phyloP scores from a whole-genome alignment of 1,140 invertebrate species.

The Sarcophaga peregrina region DNA sequence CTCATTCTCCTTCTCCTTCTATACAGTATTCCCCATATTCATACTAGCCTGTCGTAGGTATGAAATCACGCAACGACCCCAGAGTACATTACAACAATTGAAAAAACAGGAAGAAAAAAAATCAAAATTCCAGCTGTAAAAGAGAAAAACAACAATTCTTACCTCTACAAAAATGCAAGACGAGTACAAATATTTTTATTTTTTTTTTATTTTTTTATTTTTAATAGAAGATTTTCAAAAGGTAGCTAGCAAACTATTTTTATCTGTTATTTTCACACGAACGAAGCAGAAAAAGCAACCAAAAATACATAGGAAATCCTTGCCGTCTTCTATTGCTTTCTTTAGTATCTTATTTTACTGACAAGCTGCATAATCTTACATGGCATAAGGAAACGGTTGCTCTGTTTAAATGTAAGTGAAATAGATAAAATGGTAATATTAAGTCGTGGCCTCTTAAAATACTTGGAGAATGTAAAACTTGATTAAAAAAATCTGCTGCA shows the following conservation, averaged over 20 bases:
- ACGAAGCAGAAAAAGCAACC: neutral
- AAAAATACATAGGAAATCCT: neutral
- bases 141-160: conserved; percentile 7
- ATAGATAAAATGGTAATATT: neutral
- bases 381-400: neutral
- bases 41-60: neutral
- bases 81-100: conserved; percentile 36
- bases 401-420: neutral
- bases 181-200: too few relatives aligned
- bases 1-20: neutral
- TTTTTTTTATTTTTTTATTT: too few relatives aligned
- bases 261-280: neutral
- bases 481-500: neutral
- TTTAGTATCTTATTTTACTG: neutral
- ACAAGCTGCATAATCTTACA: neutral
- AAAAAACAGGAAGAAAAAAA: neutral
- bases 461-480: neutral
- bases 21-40: too few relatives aligned
- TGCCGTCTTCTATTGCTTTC: neutral
- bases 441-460: neutral
- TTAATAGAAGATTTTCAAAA: neutral
- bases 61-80: conserved; percentile 32
- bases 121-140: neutral
- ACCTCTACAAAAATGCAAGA: conserved; percentile 1
- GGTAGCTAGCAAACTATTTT: neutral